Conservation (phyloP, 2,888 invertebrate species). For the Cordilura impudica region DNA sequence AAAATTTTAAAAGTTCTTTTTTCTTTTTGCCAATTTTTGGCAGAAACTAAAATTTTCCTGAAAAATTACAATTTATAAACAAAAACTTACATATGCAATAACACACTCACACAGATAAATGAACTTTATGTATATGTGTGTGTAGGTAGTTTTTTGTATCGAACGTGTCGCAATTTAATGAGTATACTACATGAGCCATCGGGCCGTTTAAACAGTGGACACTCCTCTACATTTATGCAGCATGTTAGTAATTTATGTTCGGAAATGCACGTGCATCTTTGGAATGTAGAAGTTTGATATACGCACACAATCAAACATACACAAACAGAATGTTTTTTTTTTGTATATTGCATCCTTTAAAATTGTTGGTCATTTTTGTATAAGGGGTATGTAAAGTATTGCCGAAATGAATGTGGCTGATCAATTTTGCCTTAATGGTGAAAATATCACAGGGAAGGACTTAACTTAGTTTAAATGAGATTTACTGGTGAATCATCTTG, state of each 20-base stretch:
- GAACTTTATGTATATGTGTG: conserved; percentile 22
- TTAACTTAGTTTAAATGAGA: too few species aligned
- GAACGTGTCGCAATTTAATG: conserved; percentile 74
- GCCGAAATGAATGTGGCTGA: conserved; percentile 40
- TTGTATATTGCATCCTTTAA: conserved; percentile 38
- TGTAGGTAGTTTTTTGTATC: conserved; percentile 50
- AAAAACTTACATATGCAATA: conserved; percentile 15
- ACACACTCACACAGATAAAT: not conserved
- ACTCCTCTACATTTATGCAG: conserved; percentile 31
- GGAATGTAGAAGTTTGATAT: conserved; percentile 48
- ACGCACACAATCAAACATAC: not conserved
- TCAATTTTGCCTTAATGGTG: conserved; percentile 15
- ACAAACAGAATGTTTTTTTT: not conserved
- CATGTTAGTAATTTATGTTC: conserved; percentile 57
- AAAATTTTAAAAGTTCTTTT: conserved; percentile 3
- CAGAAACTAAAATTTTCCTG: conserved; percentile 59
- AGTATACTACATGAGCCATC: conserved; percentile 63
- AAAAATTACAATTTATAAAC: conserved; percentile 49
- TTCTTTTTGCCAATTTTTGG: conserved; percentile 3
- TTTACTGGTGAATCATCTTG: too few species aligned
- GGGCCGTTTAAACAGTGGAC: conserved; percentile 46
- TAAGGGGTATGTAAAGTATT: conserved; percentile 43
- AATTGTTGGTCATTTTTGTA: conserved; percentile 47
- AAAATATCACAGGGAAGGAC: conserved; percentile 2
- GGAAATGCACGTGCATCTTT: conserved; percentile 59